Evolutionary conservation across 2,113 vertebrate species (phyloP).

Genomic region (Mirounga angustirostris): DNA sequence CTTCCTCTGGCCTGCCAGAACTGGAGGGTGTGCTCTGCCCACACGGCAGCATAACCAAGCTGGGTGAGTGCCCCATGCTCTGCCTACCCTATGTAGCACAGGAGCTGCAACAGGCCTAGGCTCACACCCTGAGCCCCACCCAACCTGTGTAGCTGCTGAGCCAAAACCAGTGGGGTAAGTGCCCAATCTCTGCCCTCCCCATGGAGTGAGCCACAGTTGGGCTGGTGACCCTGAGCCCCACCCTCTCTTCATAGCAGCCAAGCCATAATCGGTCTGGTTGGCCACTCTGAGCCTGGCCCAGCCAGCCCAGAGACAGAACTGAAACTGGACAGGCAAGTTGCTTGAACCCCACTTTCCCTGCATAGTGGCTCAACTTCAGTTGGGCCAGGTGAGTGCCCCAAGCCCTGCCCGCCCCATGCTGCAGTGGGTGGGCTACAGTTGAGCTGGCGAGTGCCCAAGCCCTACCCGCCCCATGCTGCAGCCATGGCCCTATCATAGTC

Average conservation of each 20-base stretch:
- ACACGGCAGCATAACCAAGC: background rate
- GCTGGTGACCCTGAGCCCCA: background rate
- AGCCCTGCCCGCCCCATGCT: background rate
- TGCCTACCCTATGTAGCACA: background rate
- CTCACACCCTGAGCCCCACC: background rate
- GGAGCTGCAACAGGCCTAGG: background rate
- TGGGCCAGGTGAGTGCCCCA: background rate
- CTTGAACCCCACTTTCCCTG: background rate
- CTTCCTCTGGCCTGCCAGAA: background rate
- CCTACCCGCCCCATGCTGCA: background rate
- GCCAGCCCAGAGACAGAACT: background rate
- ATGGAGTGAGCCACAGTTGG: background rate
- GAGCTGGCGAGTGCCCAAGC: background rate
- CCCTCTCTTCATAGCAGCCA: background rate
- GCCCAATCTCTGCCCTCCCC: background rate
- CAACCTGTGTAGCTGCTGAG: background rate
- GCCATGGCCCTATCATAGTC: background rate
- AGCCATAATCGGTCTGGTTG: background rate
- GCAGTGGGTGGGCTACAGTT: background rate
- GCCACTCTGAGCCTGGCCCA: background rate
- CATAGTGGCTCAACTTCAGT: background rate
- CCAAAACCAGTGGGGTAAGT: background rate
- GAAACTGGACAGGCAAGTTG: background rate
- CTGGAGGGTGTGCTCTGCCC: background rate
- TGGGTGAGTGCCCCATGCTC: background rate